phyloP scores from a whole-genome alignment of 2,113 vertebrate genomes.

The Chroicocephalus ridibundus region DNA sequence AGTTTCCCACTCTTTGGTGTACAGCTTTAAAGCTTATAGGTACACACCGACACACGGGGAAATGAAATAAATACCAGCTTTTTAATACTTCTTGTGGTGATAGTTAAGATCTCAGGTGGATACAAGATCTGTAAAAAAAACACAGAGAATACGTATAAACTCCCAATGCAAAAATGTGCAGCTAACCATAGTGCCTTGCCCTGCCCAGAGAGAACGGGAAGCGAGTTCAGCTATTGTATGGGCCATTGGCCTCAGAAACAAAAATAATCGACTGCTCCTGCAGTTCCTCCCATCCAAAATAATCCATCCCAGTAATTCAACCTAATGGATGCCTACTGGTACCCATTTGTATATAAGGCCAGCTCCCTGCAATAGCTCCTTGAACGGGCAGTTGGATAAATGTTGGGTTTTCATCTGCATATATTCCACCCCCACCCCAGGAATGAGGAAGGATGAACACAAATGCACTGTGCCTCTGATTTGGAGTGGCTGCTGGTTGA shows the following conservation, averaged over 20 bases:
- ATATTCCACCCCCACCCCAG: no score
- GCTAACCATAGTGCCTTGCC: background rate
- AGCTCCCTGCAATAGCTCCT: background rate
- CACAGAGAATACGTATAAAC: background rate
- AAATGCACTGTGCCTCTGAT: background rate
- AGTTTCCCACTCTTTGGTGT: background rate
- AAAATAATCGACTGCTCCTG: background rate
- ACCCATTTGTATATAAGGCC: background rate
- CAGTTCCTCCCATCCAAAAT: background rate
- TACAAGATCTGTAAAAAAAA: constrained; percentile 47
- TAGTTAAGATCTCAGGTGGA: constrained; percentile 37
- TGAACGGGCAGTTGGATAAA: background rate
- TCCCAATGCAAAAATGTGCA: background rate
- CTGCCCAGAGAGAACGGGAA: background rate
- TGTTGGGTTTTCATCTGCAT: background rate
- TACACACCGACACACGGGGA: background rate
- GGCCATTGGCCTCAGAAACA: background rate
- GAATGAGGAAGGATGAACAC: background rate
- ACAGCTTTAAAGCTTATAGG: background rate
- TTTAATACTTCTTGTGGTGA: constrained; percentile 34
- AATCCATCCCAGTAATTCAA: background rate
- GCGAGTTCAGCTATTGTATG: background rate
- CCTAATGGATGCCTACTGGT: background rate
- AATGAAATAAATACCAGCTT: background rate
- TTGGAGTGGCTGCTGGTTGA: background rate